Evolutionary conservation across 2,113 vertebrate genomes (phyloP).

Genomic region (Pongo pygmaeus): DNA sequence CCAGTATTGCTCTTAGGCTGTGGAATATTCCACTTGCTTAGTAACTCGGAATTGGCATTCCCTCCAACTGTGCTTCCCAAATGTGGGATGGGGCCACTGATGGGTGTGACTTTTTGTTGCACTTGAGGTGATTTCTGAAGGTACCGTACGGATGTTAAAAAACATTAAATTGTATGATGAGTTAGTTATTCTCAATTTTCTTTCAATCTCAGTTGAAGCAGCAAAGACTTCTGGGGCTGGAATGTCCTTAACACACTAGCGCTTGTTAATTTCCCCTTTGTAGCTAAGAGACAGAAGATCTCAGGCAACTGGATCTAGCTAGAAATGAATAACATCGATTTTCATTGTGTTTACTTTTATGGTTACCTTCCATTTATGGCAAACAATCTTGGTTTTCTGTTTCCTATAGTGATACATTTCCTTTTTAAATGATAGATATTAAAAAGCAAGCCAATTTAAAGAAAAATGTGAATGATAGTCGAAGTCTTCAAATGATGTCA

Average conservation of each 20-base stretch:
- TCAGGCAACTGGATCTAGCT: background rate
- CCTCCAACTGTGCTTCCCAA: background rate
- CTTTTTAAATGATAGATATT: background rate
- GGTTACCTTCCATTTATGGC: background rate
- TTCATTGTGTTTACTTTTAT: background rate
- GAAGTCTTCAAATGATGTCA: background rate
- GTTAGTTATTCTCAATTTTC: background rate
- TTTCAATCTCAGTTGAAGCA: background rate
- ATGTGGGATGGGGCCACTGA: fast-evolving
- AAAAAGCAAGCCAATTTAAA: background rate
- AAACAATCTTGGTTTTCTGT: background rate
- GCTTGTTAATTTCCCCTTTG: background rate
- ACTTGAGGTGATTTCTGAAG: background rate
- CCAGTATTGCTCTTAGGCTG: background rate
- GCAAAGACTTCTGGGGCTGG: background rate
- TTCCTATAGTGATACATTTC: background rate
- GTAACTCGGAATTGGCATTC: background rate
- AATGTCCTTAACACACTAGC: background rate
- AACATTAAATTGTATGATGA: background rate
- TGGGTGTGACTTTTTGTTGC: background rate
- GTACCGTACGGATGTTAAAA: background rate
- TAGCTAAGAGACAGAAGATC: background rate
- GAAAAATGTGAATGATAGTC: background rate
- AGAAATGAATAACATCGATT: background rate
- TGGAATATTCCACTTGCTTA: background rate